phyloP scores from a whole-genome alignment of 2,797 vertebrate genomes.

The Microctenopoma lineatum region DNA sequence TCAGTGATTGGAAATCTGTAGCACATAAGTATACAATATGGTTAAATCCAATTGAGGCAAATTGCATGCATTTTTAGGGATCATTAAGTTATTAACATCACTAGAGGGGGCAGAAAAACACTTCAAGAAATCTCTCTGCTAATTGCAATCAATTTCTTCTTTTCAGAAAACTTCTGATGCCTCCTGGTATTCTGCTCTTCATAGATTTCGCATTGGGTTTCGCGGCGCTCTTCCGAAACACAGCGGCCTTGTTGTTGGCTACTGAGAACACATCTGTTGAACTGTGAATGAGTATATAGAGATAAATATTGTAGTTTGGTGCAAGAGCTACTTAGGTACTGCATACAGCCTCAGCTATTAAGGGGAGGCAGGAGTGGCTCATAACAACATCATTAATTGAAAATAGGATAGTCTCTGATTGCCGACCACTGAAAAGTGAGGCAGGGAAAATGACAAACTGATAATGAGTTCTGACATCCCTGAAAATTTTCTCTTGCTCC shows the following conservation, averaged over 20 bases:
- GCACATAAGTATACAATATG: slow-evolving; percentile 71
- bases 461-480: slow-evolving; percentile 73
- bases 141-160: slow-evolving; percentile 81
- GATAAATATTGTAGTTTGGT: slow-evolving; percentile 44
- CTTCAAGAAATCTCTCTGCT: slow-evolving; percentile 68
- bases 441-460: slow-evolving; percentile 59
- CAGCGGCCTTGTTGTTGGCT: slow-evolving; percentile 17
- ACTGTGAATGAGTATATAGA: slow-evolving; percentile 25
- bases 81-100: slow-evolving; percentile 83
- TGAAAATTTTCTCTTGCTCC: slow-evolving; percentile 63
- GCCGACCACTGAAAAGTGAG: slow-evolving; percentile 67
- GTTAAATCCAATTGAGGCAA: slow-evolving; percentile 78
- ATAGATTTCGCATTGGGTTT: slow-evolving; percentile 52
- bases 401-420: slow-evolving; percentile 61
- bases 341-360: slow-evolving; percentile 41
- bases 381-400: slow-evolving; percentile 73
- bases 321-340: slow-evolving; percentile 9
- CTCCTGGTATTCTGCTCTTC: slow-evolving; percentile 57
- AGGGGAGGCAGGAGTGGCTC: slow-evolving; percentile 40
- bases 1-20: slow-evolving; percentile 77
- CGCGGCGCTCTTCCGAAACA: slow-evolving; percentile 22
- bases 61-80: slow-evolving; percentile 79
- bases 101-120: slow-evolving; percentile 81
- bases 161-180: slow-evolving; percentile 72
- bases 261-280: slow-evolving; percentile 8